Conservation (phyloP, 2,797 vertebrate species). For the Pangasius djambal region DNA sequence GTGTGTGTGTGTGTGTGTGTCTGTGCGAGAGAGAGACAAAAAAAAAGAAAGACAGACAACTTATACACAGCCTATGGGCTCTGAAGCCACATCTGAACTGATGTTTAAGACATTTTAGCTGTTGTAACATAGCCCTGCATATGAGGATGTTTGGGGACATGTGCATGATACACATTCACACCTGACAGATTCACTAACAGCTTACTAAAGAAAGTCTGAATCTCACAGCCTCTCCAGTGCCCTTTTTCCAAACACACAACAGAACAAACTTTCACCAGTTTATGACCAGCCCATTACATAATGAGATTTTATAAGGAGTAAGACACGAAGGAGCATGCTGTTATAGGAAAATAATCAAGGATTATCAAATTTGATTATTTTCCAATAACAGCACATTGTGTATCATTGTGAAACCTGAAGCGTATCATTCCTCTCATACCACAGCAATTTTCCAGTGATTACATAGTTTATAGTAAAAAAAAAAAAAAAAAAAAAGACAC, state of each 20-base stretch:
- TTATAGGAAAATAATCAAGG: neutral
- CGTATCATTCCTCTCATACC: neutral
- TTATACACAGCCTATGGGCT: neutral
- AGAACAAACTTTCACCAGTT: neutral
- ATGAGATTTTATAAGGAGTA: neutral
- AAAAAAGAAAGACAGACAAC: neutral
- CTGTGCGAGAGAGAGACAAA: neutral
- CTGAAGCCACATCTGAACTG: neutral
- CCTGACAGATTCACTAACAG: conserved; percentile 2
- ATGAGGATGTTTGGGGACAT: conserved; percentile 8
- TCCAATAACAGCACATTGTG: neutral
- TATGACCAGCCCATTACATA: neutral
- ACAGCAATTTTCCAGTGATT: neutral
- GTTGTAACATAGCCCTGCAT: neutral
- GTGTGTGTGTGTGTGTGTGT: conserved; percentile 13
- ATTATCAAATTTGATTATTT: neutral
- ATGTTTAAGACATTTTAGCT: conserved; percentile 12
- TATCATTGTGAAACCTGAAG: neutral
- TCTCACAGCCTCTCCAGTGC: neutral
- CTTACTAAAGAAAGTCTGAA: neutral
- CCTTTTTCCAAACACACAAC: neutral
- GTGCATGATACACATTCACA: neutral
- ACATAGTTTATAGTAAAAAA: neutral
- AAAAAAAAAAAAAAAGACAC: neutral
- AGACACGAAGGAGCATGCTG: neutral